Percentiles rank a stretch among this genome's conserved stretches.
phyloP scores from a whole-genome alignment of 2,113 vertebrate species.

The Chionomys nivalis region DNA sequence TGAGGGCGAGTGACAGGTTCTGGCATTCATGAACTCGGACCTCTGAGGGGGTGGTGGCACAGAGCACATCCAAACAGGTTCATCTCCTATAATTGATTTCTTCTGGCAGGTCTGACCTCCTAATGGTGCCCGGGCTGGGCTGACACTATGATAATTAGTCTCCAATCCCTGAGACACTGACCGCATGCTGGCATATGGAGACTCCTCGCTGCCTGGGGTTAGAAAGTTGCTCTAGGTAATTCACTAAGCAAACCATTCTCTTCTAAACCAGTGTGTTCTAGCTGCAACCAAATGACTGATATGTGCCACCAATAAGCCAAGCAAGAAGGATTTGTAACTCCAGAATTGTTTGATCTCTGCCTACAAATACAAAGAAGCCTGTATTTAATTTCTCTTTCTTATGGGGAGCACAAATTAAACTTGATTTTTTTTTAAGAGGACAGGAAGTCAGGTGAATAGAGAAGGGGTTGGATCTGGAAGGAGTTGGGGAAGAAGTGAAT shows the following conservation, averaged over 20 bases:
- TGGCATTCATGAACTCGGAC: conserved; percentile 58
- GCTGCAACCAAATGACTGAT: neutral
- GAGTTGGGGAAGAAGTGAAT: neutral
- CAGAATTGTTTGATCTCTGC: neutral
- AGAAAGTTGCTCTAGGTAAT: conserved; percentile 49
- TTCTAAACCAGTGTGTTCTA: neutral
- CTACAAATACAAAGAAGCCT: neutral
- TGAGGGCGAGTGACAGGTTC: conserved; percentile 34
- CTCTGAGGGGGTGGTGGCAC: neutral
- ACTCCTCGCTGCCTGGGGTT: conserved; percentile 11
- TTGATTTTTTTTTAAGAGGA: neutral
- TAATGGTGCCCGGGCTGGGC: conserved; percentile 58
- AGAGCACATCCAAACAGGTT: conserved; percentile 53
- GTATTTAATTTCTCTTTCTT: neutral
- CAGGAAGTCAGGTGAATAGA: neutral
- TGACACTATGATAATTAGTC: conserved; percentile 67
- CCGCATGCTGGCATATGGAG: conserved; percentile 30
- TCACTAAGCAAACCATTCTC: conserved; percentile 18
- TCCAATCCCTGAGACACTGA: conserved; percentile 56
- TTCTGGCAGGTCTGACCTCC: conserved; percentile 73
- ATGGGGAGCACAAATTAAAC: too few relatives aligned
- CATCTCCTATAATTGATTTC: conserved; percentile 77
- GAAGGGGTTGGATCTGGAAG: neutral
- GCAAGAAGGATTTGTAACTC: neutral
- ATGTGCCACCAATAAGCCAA: neutral